Percentiles rank a stretch among this genome's conserved stretches.
phyloP scores from a whole-genome alignment of 2,113 vertebrate genomes.

The Orientallactaga bullata region DNA sequence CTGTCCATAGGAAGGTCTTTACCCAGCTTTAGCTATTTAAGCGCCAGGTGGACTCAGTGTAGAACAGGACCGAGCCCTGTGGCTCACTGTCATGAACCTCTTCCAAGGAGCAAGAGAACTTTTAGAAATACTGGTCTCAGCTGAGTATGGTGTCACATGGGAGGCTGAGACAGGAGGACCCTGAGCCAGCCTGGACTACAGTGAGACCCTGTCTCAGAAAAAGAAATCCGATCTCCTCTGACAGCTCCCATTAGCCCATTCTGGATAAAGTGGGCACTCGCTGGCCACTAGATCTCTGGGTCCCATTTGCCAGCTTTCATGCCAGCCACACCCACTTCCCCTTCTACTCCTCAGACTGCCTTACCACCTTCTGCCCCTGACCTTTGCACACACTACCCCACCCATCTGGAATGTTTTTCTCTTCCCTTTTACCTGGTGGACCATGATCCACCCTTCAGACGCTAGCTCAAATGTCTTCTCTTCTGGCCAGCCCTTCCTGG shows the following conservation, averaged over 20 bases:
- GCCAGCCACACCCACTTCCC: not conserved
- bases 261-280: not conserved
- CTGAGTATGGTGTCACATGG: not conserved
- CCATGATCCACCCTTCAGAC: not conserved
- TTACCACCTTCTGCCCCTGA: not conserved
- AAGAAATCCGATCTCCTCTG: not conserved
- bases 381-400: not conserved
- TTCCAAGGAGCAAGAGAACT: not conserved
- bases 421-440: not conserved
- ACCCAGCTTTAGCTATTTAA: not conserved
- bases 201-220: not conserved
- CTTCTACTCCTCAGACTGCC: not conserved
- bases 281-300: not conserved
- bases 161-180: not conserved
- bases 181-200: not conserved
- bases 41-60: not conserved
- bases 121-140: not conserved
- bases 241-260: not conserved
- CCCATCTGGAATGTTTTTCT: not conserved
- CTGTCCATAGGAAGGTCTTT: not conserved
- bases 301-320: too few relatives aligned
- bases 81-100: not conserved
- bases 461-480: not conserved
- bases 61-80: not conserved
- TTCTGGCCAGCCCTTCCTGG: not conserved